Percentiles rank a stretch among this genome's conserved stretches.
Conservation (phyloP, 2,113 vertebrate genomes). For the Sapajus apella region DNA sequence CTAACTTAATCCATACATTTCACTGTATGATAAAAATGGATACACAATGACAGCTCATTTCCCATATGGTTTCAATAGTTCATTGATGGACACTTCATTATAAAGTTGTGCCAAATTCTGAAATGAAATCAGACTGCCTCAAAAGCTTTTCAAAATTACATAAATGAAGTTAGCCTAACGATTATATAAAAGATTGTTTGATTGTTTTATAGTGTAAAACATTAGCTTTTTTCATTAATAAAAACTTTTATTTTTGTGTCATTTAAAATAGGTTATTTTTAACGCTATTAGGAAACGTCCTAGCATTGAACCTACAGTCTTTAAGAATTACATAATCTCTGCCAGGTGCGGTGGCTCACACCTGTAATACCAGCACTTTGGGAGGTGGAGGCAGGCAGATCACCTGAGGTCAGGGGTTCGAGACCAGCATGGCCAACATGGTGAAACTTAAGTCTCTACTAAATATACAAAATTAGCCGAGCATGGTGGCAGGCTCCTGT, state of each 20-base stretch:
- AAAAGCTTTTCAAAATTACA: slow-evolving; percentile 31
- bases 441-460: no score
- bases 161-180: background rate
- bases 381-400: no score
- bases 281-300: background rate
- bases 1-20: slow-evolving; percentile 54
- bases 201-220: background rate
- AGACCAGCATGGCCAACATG: no score
- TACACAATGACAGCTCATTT: slow-evolving; percentile 40
- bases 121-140: slow-evolving; percentile 39
- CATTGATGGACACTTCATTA: slow-evolving; percentile 34
- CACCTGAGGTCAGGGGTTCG: no score
- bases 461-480: no score
- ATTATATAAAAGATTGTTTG: background rate
- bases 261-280: background rate
- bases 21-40: slow-evolving; percentile 75
- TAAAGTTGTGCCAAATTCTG: slow-evolving; percentile 27
- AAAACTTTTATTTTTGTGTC: background rate
- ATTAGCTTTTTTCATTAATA: background rate
- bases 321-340: background rate
- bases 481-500: no score
- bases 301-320: background rate
- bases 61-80: background rate
- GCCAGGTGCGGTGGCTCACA: no score
- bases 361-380: no score